These are phyloP conservation scores for Pseudopipra pipra DNA, from an alignment of 2,113 vertebrate genomes.

Conservation along the genomic window DNA sequence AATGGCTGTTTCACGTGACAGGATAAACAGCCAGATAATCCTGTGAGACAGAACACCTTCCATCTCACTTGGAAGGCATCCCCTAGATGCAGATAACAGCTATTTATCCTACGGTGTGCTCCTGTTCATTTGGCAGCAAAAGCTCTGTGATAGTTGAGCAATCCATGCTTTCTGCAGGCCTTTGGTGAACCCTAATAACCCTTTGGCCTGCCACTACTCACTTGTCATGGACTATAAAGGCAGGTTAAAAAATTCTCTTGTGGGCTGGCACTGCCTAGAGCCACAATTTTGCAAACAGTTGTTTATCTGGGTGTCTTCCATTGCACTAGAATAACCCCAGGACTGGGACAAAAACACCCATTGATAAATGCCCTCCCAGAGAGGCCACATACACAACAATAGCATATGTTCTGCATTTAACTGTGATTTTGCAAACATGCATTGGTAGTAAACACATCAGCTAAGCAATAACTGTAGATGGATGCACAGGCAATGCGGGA, in stretches of 20 bases:
- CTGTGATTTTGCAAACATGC: not conserved
- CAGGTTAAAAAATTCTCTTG: conserved; percentile 2
- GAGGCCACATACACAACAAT: not conserved
- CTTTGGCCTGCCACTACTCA: not conserved
- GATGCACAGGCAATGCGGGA: not conserved
- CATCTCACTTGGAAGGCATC: conserved; percentile 30
- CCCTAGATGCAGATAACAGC: conserved; percentile 25
- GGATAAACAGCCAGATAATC: conserved; percentile 1
- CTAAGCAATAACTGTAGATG: not conserved
- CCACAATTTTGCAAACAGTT: conserved; percentile 25
- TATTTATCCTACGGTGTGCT: not conserved
- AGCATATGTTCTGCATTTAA: conserved; percentile 12
- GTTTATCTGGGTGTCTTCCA: conserved; percentile 23
- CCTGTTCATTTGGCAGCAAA: not conserved
- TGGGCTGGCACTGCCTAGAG: conserved; percentile 26
- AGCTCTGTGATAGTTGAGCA: not conserved
- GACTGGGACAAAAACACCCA: not conserved
- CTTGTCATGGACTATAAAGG: not conserved
- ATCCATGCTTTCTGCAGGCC: not conserved
- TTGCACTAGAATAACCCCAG: conserved; percentile 24
- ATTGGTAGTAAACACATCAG: not conserved
- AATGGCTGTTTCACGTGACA: not conserved
- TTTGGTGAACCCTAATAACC: conserved; percentile 44
- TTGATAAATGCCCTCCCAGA: conserved; percentile 12
- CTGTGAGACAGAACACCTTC: conserved; percentile 12